Base-by-base conservation (phyloP, 2,113 vertebrate genomes). In the Thunnus maccoyii region DNA sequence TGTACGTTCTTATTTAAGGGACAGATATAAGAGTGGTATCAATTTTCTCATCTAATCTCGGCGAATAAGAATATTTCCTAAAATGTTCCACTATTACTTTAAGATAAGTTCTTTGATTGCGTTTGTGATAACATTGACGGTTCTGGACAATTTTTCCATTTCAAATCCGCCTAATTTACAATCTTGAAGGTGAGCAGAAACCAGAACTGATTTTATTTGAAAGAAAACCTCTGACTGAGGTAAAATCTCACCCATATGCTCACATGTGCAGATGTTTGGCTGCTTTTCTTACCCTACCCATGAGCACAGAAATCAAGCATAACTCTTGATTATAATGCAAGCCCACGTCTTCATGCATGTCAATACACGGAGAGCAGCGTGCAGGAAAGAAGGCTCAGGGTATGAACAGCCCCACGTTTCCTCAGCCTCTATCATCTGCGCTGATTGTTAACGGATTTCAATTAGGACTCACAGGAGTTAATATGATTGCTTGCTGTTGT, bases 381-480 rank as follows among this genome's bases (percentile, higher is more conserved):
- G 76, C 22, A 22, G 56, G 57, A 84, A 17, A 55, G 63, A 68
- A 20, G 50, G 55, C 72, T 78, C 1, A 12, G 57, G 61, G 66
- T 81, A 76, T 80, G 80, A 77, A 63, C 51, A 74, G 22, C 63
- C 54, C 66, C 77, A 5, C 16, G 54, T 87, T 62, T 86, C 85
- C 54, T 57, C 75, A 18, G 67, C 88, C 80, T 86, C 86, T 65
- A 70, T 88, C 86, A 87, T 86, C 77, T 61, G 66, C 22, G 52
- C 41, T 92, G 88, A 93, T 91, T 91, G 91, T 87, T 86, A 90
- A 89, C 80, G 55, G 87, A 93, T 93, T 93, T 90, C 91, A 90
- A 93, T 94, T 93, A 90, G 71, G 78, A 86, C 89, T 91, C 85
- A 78, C 64, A 83, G 79, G 76, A 91, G 88, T 92, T 92, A 88